Evolutionary conservation across 2,888 invertebrate species (phyloP).

Genomic region (Meloe dianella): DNA sequence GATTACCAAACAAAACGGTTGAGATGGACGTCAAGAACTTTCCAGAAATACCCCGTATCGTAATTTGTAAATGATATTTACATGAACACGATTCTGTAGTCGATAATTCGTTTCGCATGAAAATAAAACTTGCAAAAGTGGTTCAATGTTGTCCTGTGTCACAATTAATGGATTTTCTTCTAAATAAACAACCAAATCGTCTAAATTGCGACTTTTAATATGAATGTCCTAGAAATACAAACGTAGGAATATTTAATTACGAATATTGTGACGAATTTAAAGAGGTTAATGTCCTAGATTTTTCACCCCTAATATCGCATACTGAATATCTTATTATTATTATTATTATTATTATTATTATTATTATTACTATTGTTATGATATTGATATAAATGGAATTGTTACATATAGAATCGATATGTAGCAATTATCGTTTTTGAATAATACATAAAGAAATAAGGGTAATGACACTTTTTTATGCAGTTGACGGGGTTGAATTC

Average conservation of each 20-base stretch:
- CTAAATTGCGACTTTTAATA: conserved; percentile 62
- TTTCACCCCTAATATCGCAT: conserved; percentile 18
- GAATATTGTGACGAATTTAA: conserved; percentile 17
- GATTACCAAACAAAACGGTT: too few relatives aligned
- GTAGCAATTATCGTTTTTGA: not conserved
- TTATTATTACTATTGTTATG: not conserved
- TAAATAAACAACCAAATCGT: conserved; percentile 65
- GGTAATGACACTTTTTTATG: conserved; percentile 4
- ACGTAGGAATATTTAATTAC: not conserved
- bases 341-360: not conserved
- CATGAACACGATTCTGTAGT: conserved; percentile 46
- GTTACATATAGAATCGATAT: conserved; percentile 10
- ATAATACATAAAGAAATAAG: not conserved
- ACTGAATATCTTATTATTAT: conserved; percentile 10
- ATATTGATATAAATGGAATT: not conserved
- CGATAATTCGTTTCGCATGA: conserved; percentile 66
- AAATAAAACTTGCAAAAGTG: conserved; percentile 68
- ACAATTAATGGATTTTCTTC: conserved; percentile 60
- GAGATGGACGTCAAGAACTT: too few relatives aligned
- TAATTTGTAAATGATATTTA: conserved; percentile 34
- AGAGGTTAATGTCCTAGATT: conserved; percentile 23
- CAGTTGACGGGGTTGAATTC: not conserved
- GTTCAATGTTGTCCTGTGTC: conserved; percentile 59
- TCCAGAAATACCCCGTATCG: too few relatives aligned
- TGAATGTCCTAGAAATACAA: conserved; percentile 20